Evolutionary conservation across 2,113 vertebrate species (phyloP).

Genomic region (Tyrannus savana): DNA sequence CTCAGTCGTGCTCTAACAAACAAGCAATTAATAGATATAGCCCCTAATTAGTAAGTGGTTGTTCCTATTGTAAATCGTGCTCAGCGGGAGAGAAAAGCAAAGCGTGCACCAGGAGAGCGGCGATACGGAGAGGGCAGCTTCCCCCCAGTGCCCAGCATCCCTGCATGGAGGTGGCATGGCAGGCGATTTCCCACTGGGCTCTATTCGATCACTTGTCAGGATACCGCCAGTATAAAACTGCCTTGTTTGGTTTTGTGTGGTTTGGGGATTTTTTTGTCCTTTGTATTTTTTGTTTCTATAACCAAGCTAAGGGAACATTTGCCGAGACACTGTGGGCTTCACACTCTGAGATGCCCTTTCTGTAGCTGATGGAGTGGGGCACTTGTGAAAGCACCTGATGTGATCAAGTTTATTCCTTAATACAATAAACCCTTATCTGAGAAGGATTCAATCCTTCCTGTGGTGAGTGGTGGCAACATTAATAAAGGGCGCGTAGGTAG

Average conservation of each 20-base stretch:
- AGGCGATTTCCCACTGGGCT: background rate
- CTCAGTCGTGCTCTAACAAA: conserved; percentile 60
- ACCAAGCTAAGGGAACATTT: background rate
- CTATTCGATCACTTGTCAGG: background rate
- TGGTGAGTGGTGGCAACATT: background rate
- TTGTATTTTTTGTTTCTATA: background rate
- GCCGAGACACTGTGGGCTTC: background rate
- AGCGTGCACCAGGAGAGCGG: background rate
- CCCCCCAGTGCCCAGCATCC: background rate
- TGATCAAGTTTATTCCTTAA: background rate
- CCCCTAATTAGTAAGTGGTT: conserved; percentile 70
- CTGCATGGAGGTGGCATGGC: background rate
- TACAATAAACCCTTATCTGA: background rate
- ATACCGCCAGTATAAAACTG: background rate
- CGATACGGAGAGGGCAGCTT: background rate
- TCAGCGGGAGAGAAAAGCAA: background rate
- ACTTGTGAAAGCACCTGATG: background rate
- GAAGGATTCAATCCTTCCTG: background rate
- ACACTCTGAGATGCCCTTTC: background rate
- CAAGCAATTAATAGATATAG: conserved; percentile 65
- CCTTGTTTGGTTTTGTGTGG: background rate
- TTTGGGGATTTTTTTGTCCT: accelerated
- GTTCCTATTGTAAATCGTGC: conserved; percentile 48
- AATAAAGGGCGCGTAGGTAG: background rate
- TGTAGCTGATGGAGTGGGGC: background rate